Conservation (phyloP, 1,140 invertebrate genomes). For the Apis cerana region DNA sequence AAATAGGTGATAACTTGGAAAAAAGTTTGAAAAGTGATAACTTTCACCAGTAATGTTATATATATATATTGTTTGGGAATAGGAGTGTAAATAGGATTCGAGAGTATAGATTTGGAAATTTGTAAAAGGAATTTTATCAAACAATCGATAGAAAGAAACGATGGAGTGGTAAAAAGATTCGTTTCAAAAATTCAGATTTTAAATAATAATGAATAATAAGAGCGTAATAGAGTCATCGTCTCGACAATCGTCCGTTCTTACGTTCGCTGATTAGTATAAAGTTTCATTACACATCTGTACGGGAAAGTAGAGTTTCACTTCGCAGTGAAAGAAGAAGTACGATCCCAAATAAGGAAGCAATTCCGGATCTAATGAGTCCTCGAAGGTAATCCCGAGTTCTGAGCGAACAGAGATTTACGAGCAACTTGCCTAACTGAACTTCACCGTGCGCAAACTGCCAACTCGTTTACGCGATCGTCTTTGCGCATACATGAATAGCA, state of each 20-base stretch:
- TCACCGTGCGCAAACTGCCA: conserved; percentile 42
- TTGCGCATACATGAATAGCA: conserved; percentile 51
- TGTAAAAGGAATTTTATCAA: too few species aligned
- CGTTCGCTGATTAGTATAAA: background rate
- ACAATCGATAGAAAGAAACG: too few species aligned
- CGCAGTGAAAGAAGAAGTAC: conserved; percentile 10
- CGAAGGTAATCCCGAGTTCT: conserved; percentile 44
- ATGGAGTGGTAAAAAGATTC: too few species aligned
- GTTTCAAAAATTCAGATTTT: too few species aligned
- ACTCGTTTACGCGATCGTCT: conserved; percentile 53
- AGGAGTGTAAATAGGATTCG: too few species aligned
- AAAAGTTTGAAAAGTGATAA: too few species aligned
- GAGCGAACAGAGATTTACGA: conserved; percentile 47
- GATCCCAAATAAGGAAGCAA: conserved; percentile 46
- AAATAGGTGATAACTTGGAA: too few species aligned
- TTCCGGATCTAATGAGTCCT: conserved; percentile 42
- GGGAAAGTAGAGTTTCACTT: background rate
- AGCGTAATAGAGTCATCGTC: too few species aligned
- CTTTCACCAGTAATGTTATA: too few species aligned
- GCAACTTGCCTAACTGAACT: conserved; percentile 42
- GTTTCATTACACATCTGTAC: background rate
- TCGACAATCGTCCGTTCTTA: background rate
- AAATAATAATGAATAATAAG: background rate
- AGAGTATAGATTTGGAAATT: too few species aligned
- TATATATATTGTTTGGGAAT: too few species aligned